phyloP scores from a whole-genome alignment of 2,113 vertebrate genomes.

The Melanerpes formicivorus region DNA sequence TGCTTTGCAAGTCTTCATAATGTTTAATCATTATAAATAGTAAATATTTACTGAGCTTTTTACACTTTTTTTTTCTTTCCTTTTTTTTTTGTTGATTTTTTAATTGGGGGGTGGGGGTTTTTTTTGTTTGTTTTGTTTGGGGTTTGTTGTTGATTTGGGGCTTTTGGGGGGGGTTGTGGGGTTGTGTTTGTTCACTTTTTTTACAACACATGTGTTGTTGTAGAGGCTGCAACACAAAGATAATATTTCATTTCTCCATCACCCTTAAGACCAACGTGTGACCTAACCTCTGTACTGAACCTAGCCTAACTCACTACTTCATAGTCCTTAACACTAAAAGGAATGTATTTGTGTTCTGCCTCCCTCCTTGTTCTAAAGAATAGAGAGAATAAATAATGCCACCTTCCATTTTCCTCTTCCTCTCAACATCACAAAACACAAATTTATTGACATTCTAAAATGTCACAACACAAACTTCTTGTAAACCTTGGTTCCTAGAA shows the following conservation, averaged over 20 bases:
- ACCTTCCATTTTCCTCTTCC: slow-evolving; percentile 73
- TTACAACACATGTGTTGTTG: slow-evolving; percentile 79
- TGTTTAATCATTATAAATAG: slow-evolving; percentile 98
- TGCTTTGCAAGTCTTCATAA: slow-evolving; percentile 79
- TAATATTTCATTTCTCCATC: slow-evolving; percentile 74
- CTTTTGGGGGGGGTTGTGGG: neutral
- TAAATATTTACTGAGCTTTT: slow-evolving; percentile 93
- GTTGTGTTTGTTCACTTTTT: slow-evolving; percentile 22
- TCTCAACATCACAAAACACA: slow-evolving; percentile 75
- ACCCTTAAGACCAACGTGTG: slow-evolving; percentile 76
- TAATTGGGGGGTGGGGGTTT: neutral
- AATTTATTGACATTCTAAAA: slow-evolving; percentile 85
- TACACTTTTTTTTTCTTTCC: slow-evolving; percentile 74
- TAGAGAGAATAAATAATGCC: slow-evolving; percentile 86
- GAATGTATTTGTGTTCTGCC: slow-evolving; percentile 83
- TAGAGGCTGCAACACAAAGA: slow-evolving; percentile 79
- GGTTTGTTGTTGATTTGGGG: slow-evolving; percentile 53
- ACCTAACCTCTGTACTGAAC: slow-evolving; percentile 75
- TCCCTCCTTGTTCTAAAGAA: slow-evolving; percentile 75
- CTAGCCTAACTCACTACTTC: slow-evolving; percentile 76
- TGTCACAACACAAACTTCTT: slow-evolving; percentile 76
- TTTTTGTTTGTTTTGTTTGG: neutral
- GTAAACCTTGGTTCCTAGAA: slow-evolving; percentile 78
- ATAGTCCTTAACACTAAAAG: slow-evolving; percentile 76
- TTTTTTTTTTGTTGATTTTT: slow-evolving; percentile 39